These are phyloP conservation scores for Synodontis membranacea DNA, from an alignment of 2,113 vertebrate species.

Conservation along the genomic window DNA sequence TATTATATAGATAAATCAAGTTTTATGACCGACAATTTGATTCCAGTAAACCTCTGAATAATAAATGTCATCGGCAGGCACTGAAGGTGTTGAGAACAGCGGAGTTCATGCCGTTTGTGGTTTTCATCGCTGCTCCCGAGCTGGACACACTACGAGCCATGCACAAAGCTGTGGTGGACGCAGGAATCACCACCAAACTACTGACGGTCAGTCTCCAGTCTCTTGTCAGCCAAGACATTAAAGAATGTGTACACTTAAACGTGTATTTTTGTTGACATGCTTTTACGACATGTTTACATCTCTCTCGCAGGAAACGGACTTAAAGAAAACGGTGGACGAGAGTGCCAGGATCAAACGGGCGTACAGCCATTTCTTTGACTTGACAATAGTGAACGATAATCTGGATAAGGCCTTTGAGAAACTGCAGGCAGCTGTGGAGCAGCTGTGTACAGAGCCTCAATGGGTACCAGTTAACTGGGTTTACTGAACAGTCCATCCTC, in stretches of 20 bases:
- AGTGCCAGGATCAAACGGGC: conserved; percentile 91
- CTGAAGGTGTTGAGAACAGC: conserved; percentile 93
- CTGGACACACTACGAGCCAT: conserved; percentile 90
- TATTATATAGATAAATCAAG: background rate
- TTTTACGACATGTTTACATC: background rate
- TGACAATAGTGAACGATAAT: conserved; percentile 94
- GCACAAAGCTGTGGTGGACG: conserved; percentile 97
- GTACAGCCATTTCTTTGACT: conserved; percentile 96
- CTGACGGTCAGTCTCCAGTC: conserved; percentile 81
- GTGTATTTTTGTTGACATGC: background rate
- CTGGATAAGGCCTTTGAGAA: conserved; percentile 97
- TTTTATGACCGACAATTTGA: background rate
- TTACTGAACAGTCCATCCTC: conserved; percentile 76
- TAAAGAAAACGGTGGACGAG: conserved; percentile 98
- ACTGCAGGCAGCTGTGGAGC: conserved; percentile 86
- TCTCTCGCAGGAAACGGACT: conserved; percentile 84
- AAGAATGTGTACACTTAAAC: background rate
- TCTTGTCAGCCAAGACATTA: background rate
- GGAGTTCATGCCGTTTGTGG: conserved; percentile 98
- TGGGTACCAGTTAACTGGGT: conserved; percentile 99
- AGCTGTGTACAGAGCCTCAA: conserved; percentile 84
- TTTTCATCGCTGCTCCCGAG: conserved; percentile 95
- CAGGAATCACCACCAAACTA: conserved; percentile 95
- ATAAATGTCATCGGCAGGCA: conserved; percentile 73
- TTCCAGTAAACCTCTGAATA: background rate